Conservation (phyloP, 2,888 invertebrate genomes). For the Pediacus dermestoides region DNA sequence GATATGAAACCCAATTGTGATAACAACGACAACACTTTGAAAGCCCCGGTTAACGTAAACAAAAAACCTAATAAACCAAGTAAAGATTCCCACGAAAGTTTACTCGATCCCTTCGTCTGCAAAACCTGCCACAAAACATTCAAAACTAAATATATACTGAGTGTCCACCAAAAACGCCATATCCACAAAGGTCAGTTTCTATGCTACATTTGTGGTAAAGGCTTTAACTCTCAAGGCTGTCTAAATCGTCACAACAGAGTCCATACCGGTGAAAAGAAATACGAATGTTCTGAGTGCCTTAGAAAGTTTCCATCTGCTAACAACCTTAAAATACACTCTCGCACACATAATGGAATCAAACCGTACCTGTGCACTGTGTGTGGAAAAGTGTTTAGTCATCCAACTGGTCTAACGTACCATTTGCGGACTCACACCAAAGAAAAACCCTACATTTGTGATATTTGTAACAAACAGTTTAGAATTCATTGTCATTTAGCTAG, state of each 20-base stretch:
- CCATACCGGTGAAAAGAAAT: constrained; percentile 38
- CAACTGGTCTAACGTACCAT: constrained; percentile 37
- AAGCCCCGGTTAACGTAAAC: neutral
- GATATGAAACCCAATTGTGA: too few species aligned
- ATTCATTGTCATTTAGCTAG: constrained; percentile 39
- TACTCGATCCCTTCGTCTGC: constrained; percentile 28
- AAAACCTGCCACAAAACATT: constrained; percentile 36
- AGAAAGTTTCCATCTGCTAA: constrained; percentile 35
- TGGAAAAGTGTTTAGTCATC: constrained; percentile 36
- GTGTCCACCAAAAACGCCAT: constrained; percentile 34
- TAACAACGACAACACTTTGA: neutral
- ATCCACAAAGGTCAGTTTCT: constrained; percentile 38
- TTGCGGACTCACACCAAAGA: constrained; percentile 39
- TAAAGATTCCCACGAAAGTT: too few species aligned
- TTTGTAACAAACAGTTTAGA: constrained; percentile 39
- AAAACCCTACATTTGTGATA: constrained; percentile 38
- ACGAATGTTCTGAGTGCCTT: constrained; percentile 33
- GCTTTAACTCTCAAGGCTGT: constrained; percentile 36
- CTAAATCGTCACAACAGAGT: constrained; percentile 33
- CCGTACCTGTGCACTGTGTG: constrained; percentile 38
- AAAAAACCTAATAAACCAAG: too few species aligned
- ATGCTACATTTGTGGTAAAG: constrained; percentile 35
- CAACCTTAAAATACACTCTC: constrained; percentile 34
- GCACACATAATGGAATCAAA: constrained; percentile 35
- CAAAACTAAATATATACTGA: constrained; percentile 37